A percentile compares a stretch with the other conserved stretches of the same genome.
These are phyloP conservation scores for Piscicola geometra DNA, from an alignment of 2,888 invertebrate species.

Conservation along the genomic window DNA sequence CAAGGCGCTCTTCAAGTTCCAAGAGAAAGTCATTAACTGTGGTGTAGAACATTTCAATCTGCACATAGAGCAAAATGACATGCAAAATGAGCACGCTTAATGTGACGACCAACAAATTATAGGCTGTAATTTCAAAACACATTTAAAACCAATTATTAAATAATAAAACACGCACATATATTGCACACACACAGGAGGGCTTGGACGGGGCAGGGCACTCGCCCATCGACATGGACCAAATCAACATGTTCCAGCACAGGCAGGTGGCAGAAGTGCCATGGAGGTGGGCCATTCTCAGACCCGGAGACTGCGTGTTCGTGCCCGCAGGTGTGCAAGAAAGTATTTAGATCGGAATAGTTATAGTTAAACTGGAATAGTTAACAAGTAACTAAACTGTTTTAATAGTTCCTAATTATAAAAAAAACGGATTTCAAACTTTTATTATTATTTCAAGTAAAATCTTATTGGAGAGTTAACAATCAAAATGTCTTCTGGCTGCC, in stretches of 20 bases:
- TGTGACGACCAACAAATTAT: no score
- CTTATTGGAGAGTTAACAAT: not conserved
- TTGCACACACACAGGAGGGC: slow-evolving; percentile 45
- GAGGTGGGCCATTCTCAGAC: slow-evolving; percentile 51
- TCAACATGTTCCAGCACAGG: slow-evolving; percentile 51
- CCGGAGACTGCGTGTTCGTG: slow-evolving; percentile 54
- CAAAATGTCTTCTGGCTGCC: not conserved
- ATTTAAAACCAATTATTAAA: not conserved
- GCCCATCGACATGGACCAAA: slow-evolving; percentile 52
- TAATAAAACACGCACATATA: slow-evolving; percentile 17
- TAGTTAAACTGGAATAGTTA: no score
- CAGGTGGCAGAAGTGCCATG: slow-evolving; percentile 50
- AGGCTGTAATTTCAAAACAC: no score
- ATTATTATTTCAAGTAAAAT: not conserved
- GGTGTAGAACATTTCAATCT: slow-evolving; percentile 10
- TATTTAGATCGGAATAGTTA: no score
- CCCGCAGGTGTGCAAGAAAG: slow-evolving; percentile 47
- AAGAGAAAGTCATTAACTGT: slow-evolving; percentile 38
- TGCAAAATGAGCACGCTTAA: no score
- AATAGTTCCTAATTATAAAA: no score
- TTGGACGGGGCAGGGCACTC: slow-evolving; percentile 51
- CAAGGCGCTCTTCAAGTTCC: slow-evolving; percentile 42
- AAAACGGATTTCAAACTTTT: no score
- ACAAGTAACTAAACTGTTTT: no score
- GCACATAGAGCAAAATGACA: no score